phyloP scores from a whole-genome alignment of 1,140 invertebrate genomes.

The Ceratina calcarata region DNA sequence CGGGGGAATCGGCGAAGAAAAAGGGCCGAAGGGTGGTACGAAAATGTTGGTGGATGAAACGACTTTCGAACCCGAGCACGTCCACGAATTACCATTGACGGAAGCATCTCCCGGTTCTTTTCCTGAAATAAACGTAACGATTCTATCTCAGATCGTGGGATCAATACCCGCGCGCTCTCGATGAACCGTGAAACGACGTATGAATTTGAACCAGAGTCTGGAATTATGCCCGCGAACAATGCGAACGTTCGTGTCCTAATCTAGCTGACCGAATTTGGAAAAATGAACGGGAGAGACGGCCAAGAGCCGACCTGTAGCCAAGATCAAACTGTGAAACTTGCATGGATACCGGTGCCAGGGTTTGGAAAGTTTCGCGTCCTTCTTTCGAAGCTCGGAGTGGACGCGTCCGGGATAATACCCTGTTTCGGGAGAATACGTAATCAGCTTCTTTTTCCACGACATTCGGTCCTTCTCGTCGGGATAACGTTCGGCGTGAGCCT shows the following conservation, averaged over 20 bases:
- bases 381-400: not conserved
- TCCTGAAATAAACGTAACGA: constrained; percentile 63
- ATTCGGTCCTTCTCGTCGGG: not conserved
- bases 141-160: constrained; percentile 58
- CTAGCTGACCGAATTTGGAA: constrained; percentile 10
- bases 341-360: not conserved
- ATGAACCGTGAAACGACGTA: constrained; percentile 55
- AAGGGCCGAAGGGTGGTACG: constrained; percentile 6
- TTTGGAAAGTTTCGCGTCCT: not conserved
- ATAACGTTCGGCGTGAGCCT: not conserved
- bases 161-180: constrained; percentile 43
- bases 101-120: constrained; percentile 32
- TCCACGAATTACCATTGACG: constrained; percentile 63
- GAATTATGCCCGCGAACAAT: constrained; percentile 54
- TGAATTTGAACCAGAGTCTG: constrained; percentile 29
- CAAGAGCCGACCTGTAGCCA: not conserved
- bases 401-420: not conserved
- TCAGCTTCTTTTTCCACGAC: not conserved
- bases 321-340: not conserved
- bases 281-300: not conserved
- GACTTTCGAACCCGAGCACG: constrained; percentile 61
- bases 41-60: constrained; percentile 40
- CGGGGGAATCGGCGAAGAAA: too few species aligned
- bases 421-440: constrained; percentile 13
- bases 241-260: constrained; percentile 37